phyloP scores from a whole-genome alignment of 2,888 invertebrate species.

The Spilarctia lutea region DNA sequence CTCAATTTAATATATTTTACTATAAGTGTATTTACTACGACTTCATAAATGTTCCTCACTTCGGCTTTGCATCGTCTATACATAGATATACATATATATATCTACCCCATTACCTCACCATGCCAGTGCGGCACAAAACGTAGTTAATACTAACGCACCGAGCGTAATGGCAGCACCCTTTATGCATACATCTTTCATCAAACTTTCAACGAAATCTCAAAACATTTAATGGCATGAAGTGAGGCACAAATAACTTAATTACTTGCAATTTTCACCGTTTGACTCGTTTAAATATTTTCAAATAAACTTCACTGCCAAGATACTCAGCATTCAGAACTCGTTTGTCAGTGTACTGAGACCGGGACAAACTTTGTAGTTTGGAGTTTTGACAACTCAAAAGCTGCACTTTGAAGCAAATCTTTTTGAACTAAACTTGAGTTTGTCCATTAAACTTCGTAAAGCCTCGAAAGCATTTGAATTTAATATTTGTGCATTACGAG shows the following conservation, averaged over 20 bases:
- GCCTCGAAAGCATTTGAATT: not conserved
- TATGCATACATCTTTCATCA: not conserved
- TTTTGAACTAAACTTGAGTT: conserved; percentile 30
- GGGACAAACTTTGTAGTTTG: conserved; percentile 14
- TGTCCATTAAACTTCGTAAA: not conserved
- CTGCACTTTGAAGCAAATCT: conserved; percentile 13
- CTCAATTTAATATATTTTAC: not conserved
- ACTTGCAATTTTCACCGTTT: conserved; percentile 26
- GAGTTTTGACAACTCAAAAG: conserved; percentile 17
- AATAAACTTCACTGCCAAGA: conserved; percentile 33
- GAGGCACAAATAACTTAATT: conserved; percentile 27
- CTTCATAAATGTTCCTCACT: not conserved
- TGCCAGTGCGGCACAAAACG: not conserved
- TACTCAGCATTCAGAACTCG: conserved; percentile 35
- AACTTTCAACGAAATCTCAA: not conserved
- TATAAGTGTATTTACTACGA: not conserved
- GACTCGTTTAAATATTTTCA: conserved; percentile 33
- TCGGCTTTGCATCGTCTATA: not conserved
- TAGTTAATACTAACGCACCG: not conserved
- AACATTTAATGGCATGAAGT: not conserved
- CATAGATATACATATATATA: not conserved
- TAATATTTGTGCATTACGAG: not conserved
- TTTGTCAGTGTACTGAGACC: conserved; percentile 3
- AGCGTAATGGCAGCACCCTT: not conserved
- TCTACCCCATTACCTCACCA: not conserved